Evolutionary conservation across 2,797 vertebrate genomes (phyloP).

Genomic region (Zalophus californianus): DNA sequence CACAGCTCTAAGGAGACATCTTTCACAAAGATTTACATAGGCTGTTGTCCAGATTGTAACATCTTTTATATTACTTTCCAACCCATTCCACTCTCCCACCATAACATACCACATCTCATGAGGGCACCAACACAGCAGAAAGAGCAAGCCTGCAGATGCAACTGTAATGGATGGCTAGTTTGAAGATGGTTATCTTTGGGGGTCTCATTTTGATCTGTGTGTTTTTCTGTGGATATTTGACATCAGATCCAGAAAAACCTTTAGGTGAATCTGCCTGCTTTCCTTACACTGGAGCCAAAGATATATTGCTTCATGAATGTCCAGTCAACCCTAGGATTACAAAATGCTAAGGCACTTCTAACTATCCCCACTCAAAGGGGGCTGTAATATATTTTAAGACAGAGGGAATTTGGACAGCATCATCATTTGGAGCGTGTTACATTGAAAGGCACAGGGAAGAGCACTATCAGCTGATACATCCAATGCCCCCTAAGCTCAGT

Average conservation of each 20-base stretch:
- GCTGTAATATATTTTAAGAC: not conserved
- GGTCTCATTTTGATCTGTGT: constrained; percentile 15
- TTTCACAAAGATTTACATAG: constrained; percentile 1
- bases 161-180: not conserved
- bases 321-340: not conserved
- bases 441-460: not conserved
- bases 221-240: not conserved
- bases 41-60: not conserved
- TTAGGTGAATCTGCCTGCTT: not conserved
- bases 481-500: not conserved
- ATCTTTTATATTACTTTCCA: not conserved
- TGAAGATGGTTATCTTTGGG: not conserved
- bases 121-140: not conserved
- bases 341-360: not conserved
- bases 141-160: not conserved
- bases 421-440: not conserved
- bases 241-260: not conserved
- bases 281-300: not conserved
- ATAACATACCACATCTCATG: not conserved
- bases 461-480: not conserved
- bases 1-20: not conserved
- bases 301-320: not conserved
- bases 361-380: not conserved
- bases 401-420: not conserved
- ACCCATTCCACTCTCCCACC: not conserved